These are phyloP conservation scores for Sylvietta virens DNA, from an alignment of 2,113 vertebrate genomes.

Conservation along the genomic window DNA sequence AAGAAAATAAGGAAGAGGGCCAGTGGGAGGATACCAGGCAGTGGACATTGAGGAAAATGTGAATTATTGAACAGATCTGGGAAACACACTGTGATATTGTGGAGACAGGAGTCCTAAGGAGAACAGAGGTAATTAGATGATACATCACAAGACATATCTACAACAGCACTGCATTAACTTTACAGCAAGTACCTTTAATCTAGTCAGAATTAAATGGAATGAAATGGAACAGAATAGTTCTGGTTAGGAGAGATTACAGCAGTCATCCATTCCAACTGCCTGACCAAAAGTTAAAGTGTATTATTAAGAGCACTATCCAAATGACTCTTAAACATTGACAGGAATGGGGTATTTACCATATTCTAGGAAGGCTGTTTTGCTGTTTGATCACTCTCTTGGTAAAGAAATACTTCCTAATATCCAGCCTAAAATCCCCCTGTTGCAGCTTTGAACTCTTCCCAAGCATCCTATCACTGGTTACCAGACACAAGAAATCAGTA, in stretches of 20 bases:
- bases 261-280: not conserved
- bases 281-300: not conserved
- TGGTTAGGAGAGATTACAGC: not conserved
- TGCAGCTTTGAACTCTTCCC: not conserved
- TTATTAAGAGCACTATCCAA: not conserved
- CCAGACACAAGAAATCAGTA: not conserved
- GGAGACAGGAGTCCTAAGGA: not conserved
- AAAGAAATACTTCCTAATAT: not conserved
- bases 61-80: not conserved
- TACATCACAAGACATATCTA: not conserved
- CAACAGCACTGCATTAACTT: not conserved
- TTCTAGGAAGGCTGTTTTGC: not conserved
- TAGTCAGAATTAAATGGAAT: not conserved
- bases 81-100: not conserved
- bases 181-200: not conserved
- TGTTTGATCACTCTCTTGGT: not conserved
- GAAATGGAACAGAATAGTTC: not conserved
- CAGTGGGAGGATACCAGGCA: not conserved
- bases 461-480: accelerated
- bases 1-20: not conserved
- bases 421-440: not conserved
- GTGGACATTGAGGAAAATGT: not conserved
- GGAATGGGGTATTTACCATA: too few relatives aligned
- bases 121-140: not conserved
- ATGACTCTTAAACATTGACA: not conserved